A percentile compares a stretch with the other conserved stretches of the same genome.
Evolutionary conservation across 2,113 vertebrate species (phyloP).

Genomic region (Macrotis lagotis): DNA sequence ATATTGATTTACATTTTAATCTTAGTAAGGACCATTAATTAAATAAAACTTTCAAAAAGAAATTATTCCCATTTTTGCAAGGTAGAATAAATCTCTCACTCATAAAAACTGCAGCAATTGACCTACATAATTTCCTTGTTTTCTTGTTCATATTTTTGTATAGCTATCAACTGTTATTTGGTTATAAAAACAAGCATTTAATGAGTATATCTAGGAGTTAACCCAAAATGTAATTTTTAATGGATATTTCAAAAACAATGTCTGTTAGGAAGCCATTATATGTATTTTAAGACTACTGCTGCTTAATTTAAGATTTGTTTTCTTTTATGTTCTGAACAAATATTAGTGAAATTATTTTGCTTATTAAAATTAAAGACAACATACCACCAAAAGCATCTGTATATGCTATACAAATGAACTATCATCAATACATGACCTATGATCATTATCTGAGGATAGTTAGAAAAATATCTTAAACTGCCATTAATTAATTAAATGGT

Average conservation of each 20-base stretch:
- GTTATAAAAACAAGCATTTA: slow-evolving; percentile 22
- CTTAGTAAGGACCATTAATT: background rate
- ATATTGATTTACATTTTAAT: background rate
- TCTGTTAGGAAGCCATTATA: background rate
- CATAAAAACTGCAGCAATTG: slow-evolving; percentile 16
- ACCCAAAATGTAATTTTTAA: background rate
- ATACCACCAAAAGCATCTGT: background rate
- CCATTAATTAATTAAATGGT: no score
- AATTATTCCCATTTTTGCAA: slow-evolving; percentile 34
- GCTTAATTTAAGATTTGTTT: background rate
- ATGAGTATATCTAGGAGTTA: slow-evolving; percentile 9
- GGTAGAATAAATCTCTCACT: background rate
- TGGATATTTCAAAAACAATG: background rate
- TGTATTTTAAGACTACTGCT: background rate
- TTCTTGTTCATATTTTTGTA: background rate
- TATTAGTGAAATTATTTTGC: background rate
- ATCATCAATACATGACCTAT: background rate
- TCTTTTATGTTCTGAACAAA: slow-evolving; percentile 29
- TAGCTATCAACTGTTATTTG: slow-evolving; percentile 1
- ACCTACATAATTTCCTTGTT: background rate
- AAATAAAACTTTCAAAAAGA: slow-evolving; percentile 38
- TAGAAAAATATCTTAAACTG: background rate
- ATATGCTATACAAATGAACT: background rate
- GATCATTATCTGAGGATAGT: background rate
- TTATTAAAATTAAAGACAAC: background rate